Conservation (phyloP, 2,888 invertebrate genomes). For the Melipona bicolor region DNA sequence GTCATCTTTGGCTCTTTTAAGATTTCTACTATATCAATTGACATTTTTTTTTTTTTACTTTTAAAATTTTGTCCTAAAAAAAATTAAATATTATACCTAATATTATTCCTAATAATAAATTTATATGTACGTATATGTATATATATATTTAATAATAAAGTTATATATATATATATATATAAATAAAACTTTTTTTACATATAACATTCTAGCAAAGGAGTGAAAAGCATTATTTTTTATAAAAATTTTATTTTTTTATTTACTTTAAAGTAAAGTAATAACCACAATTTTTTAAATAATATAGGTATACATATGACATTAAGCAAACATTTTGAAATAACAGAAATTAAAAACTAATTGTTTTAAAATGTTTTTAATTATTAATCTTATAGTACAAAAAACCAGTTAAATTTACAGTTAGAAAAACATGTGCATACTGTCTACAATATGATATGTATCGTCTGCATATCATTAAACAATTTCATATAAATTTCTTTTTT, state of each 20-base stretch:
- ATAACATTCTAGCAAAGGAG: neutral
- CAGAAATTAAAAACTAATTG: neutral
- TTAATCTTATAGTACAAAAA: conserved; percentile 8
- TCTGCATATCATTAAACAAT: conserved; percentile 1
- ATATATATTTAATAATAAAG: neutral
- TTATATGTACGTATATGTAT: neutral
- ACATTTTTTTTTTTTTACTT: conserved; percentile 41
- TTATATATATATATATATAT: neutral
- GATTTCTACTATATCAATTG: conserved; percentile 86
- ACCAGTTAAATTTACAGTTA: conserved; percentile 55
- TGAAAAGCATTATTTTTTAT: neutral
- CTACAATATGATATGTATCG: neutral
- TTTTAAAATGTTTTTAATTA: neutral
- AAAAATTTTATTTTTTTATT: neutral
- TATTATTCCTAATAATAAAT: neutral
- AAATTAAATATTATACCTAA: neutral
- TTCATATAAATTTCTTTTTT: neutral
- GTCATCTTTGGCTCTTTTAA: conserved; percentile 87
- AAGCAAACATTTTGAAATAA: neutral
- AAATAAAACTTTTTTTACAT: neutral
- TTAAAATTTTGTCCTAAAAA: neutral
- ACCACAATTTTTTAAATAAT: neutral
- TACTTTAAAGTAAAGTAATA: neutral
- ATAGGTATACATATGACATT: neutral
- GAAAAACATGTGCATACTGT: neutral